phyloP scores from a whole-genome alignment of 1,140 invertebrate species.

The Pseudomyrmex cubaensis region DNA sequence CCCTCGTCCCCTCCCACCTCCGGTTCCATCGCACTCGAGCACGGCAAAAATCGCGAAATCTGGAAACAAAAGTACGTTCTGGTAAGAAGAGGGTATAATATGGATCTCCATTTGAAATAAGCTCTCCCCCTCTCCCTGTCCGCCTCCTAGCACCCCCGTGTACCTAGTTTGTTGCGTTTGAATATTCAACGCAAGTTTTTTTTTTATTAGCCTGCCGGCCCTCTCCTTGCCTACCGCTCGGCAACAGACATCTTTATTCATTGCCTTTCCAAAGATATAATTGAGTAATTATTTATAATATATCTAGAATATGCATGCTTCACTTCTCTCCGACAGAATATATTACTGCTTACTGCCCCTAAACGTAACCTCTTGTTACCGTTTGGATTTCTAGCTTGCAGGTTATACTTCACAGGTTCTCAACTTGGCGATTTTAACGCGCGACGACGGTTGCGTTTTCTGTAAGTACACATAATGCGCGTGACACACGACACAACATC shows the following conservation, averaged over 20 bases:
- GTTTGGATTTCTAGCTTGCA: constrained; percentile 80
- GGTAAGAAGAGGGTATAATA: constrained; percentile 83
- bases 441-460: constrained; percentile 12
- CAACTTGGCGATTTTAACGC: constrained; percentile 62
- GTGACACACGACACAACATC: background rate
- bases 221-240: constrained; percentile 76
- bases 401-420: constrained; percentile 69
- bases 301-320: constrained; percentile 86
- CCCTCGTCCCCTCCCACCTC: constrained; percentile 41
- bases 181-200: constrained; percentile 84
- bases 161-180: constrained; percentile 85
- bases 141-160: constrained; percentile 75
- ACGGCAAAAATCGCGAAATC: constrained; percentile 76
- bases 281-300: constrained; percentile 86
- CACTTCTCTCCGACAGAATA: constrained; percentile 83
- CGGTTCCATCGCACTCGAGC: constrained; percentile 60
- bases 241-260: constrained; percentile 84
- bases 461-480: background rate
- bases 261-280: constrained; percentile 86
- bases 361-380: constrained; percentile 83
- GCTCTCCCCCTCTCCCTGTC: constrained; percentile 73
- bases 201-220: constrained; percentile 83
- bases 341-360: constrained; percentile 84
- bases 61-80: constrained; percentile 81
- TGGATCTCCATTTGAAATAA: constrained; percentile 86